Conservation (phyloP, 2,888 invertebrate genomes). For the Orthonychiurus folsomi region DNA sequence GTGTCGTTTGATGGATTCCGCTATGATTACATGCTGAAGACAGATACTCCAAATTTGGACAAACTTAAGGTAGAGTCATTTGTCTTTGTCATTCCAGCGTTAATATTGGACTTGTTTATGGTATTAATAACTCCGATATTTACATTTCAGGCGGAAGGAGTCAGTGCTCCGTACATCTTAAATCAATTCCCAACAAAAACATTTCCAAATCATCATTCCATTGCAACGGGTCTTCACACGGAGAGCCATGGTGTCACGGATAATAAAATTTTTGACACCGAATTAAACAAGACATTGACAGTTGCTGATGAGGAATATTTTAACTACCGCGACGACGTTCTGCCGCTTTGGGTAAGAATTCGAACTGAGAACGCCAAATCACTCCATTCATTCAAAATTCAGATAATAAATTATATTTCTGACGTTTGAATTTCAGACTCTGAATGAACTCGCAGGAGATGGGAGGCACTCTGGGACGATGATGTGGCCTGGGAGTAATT, state of each 20-base stretch:
- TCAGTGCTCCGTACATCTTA: slow-evolving; percentile 52
- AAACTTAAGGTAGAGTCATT: too few species aligned
- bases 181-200: slow-evolving; percentile 63
- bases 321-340: slow-evolving; percentile 25
- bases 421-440: slow-evolving; percentile 46
- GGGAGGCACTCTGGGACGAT: slow-evolving; percentile 55
- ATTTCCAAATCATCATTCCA: slow-evolving; percentile 58
- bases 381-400: background rate
- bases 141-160: slow-evolving; percentile 51
- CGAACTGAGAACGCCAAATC: too few species aligned
- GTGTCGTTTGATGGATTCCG: slow-evolving; percentile 64
- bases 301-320: slow-evolving; percentile 24
- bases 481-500: slow-evolving; percentile 62
- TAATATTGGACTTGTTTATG: too few species aligned
- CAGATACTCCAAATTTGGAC: slow-evolving; percentile 52
- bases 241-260: slow-evolving; percentile 62
- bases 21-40: slow-evolving; percentile 55
- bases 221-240: slow-evolving; percentile 60
- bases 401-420: background rate
- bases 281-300: slow-evolving; percentile 33
- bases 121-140: too few species aligned
- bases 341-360: slow-evolving; percentile 34
- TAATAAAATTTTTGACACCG: slow-evolving; percentile 53
- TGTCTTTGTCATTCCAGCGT: too few species aligned
- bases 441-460: slow-evolving; percentile 50